These are phyloP conservation scores for Danio choprae DNA, from an alignment of 2,797 vertebrate genomes.

Conservation along the genomic window DNA sequence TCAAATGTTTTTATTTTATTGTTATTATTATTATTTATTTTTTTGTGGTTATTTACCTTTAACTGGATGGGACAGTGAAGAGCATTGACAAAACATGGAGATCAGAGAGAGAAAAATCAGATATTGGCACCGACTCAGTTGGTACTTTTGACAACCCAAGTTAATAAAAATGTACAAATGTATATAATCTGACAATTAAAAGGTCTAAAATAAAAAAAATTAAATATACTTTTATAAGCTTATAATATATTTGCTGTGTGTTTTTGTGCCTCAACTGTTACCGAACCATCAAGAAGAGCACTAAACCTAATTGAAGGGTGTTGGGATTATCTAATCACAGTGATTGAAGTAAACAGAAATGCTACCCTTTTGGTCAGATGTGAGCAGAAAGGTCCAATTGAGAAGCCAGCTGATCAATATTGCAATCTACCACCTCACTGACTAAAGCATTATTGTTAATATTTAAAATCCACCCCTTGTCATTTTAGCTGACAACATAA, in stretches of 20 bases:
- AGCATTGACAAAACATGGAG: too few species aligned
- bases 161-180: too few species aligned
- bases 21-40: too few species aligned
- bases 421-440: constrained; percentile 38
- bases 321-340: constrained; percentile 24
- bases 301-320: background rate
- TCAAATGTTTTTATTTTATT: too few species aligned
- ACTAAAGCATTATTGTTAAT: constrained; percentile 35
- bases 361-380: constrained; percentile 7
- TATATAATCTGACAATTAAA: too few species aligned
- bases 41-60: too few species aligned
- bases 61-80: too few species aligned
- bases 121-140: too few species aligned
- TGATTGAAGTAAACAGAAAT: constrained; percentile 7
- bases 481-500: constrained; percentile 38
- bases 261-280: background rate
- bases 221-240: background rate
- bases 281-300: background rate
- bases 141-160: too few species aligned
- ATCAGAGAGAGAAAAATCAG: too few species aligned
- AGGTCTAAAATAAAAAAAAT: background rate
- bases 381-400: background rate
- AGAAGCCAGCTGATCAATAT: constrained; percentile 34
- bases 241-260: background rate
- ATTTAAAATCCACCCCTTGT: constrained; percentile 26